phyloP scores from a whole-genome alignment of 30 jellyfish, hydroid and myxozoan species.

The Clytia hemisphaerica region DNA sequence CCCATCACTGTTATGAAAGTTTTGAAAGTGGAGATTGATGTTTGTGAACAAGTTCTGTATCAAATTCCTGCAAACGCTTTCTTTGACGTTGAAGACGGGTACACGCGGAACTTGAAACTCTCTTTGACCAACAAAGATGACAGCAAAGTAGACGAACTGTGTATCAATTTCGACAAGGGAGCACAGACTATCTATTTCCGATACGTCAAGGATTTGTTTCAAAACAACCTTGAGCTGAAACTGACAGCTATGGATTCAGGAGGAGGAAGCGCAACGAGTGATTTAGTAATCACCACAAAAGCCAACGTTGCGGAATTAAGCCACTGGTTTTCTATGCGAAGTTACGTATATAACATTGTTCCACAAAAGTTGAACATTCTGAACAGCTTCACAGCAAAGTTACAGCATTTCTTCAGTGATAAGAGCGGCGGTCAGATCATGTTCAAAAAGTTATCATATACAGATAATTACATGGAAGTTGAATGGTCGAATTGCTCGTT shows the following conservation, averaged over 20 bases:
- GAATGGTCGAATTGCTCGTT: constrained; percentile 1
- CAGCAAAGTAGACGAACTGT: constrained; percentile 8
- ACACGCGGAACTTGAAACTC: constrained; percentile 49
- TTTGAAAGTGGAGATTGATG: neutral
- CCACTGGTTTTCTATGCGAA: neutral
- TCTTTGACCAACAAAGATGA: constrained; percentile 25
- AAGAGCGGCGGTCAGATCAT: neutral
- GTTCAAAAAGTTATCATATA: neutral
- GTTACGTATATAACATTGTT: neutral
- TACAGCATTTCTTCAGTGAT: neutral
- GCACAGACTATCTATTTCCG: constrained; percentile 43
- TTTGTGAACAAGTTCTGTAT: neutral
- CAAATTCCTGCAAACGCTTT: constrained; percentile 29
- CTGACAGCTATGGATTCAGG: constrained; percentile 54
- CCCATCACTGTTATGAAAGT: neutral
- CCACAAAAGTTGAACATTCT: neutral
- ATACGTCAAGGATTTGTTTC: neutral
- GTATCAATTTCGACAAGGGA: constrained; percentile 47
- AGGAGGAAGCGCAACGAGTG: constrained; percentile 29
- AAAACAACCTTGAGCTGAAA: constrained; percentile 14
- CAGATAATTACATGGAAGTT: neutral
- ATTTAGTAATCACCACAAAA: neutral
- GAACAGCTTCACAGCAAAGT: neutral
- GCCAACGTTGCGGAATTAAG: neutral
- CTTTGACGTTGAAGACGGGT: constrained; percentile 85